Evolutionary conservation across 2,797 vertebrate genomes (phyloP), one percentile per base, ranked within the genome.

Genomic region (Decapterus maruadsi): DNA sequence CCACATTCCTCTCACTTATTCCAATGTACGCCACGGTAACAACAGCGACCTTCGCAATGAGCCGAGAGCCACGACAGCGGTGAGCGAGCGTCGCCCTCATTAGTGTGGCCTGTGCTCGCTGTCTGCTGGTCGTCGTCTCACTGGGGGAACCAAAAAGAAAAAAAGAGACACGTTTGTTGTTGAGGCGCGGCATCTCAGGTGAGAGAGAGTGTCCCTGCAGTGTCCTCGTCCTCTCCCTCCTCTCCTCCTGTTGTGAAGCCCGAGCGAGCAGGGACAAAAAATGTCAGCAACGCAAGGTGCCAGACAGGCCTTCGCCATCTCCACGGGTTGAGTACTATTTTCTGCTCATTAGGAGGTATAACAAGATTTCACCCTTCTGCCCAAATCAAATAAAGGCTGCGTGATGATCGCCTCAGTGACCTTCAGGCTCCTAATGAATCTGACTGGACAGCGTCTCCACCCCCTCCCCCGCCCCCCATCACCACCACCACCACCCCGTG

Each of bases 301-400:
- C 61, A 85, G 90, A 87, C 77, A 53, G 83, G 78, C 60, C 65
- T 46, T 65, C 48, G 10, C 65, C 72, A 17, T 76, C 64, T 68
- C 61, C 4, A 19, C 58, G 65, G 61, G 68, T 68, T 74, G 45
- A 81, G 36, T 54, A 45, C 53, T 78, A 63, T 82, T 74, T 68
- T 70, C 72, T 81, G 80, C 87, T 94, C 89, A 89, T 93, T 94
- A 91, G 79, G 71, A 61, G 79, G 75, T 53, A 84, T 81, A 86
- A 91, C 68, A 78, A 81, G 73, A 82, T 91, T 87, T 86, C 80
- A 78, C 82, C 87, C 80, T 84, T 86, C 83, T 80, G 45, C 76
- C 74, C 66, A 87, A 77, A 88, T 92, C 85, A 82, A 80, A 87
- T 75, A 65, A 73, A 68, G 66, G 14, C 81, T 68, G 68, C 51